Conservation (phyloP, 1,140 invertebrate genomes). For the Acromyrmex heyeri region DNA sequence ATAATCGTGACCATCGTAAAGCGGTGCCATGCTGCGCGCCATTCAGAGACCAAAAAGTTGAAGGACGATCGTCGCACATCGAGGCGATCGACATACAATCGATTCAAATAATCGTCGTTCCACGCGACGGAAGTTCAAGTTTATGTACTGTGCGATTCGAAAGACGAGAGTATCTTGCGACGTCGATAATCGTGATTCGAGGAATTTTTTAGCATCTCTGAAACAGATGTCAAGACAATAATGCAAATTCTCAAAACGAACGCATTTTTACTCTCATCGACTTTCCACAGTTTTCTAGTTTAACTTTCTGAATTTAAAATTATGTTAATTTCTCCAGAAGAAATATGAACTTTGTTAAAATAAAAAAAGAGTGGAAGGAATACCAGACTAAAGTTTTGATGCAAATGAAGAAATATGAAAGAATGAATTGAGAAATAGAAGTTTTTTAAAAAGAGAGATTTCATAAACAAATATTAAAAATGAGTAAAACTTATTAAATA, state of each 20-base stretch:
- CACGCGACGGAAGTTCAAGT: constrained; percentile 2
- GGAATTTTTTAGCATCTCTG: neutral
- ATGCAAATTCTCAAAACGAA: neutral
- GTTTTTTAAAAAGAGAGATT: neutral
- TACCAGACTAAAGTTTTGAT: neutral
- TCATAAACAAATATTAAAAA: neutral
- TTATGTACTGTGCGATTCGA: neutral
- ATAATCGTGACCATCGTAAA: constrained; percentile 78
- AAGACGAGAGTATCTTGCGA: neutral
- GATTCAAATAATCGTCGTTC: constrained; percentile 44
- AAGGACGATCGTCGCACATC: constrained; percentile 52
- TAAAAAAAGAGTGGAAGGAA: neutral
- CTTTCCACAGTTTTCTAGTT: neutral
- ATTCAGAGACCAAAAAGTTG: constrained; percentile 37
- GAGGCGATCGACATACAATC: constrained; percentile 27
- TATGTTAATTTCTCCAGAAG: neutral
- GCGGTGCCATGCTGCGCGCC: constrained; percentile 73
- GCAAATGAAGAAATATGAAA: neutral
- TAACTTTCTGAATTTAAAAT: neutral
- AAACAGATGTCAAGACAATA: neutral
- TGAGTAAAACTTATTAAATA: neutral
- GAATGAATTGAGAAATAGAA: neutral
- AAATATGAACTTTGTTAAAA: neutral
- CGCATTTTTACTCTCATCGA: neutral
- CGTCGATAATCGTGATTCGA: neutral